A percentile compares a stretch with the other conserved stretches of the same genome.
Conservation (phyloP, 2,113 vertebrate species). For the Eclectus roratus region DNA sequence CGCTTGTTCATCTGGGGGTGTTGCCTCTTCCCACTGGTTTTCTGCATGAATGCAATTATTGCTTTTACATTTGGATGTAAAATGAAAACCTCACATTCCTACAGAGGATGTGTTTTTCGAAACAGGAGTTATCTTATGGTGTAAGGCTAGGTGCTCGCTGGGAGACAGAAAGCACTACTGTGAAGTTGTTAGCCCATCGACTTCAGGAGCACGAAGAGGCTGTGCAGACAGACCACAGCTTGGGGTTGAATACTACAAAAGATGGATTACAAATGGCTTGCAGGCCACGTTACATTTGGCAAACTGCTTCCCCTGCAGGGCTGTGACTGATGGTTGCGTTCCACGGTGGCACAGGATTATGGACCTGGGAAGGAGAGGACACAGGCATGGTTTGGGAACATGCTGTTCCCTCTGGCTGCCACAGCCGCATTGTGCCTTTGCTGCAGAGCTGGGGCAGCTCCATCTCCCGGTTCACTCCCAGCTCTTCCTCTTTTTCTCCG, state of each 20-base stretch:
- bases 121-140: neutral
- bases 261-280: neutral
- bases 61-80: neutral
- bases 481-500: neutral
- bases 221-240: neutral
- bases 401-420: accelerated
- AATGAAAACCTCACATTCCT: neutral
- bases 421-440: accelerated
- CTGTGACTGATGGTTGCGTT: accelerated
- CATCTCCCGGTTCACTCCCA: accelerated
- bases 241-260: neutral
- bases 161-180: neutral
- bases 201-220: neutral
- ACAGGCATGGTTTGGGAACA: accelerated
- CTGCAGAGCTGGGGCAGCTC: neutral
- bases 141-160: neutral
- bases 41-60: neutral
- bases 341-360: accelerated
- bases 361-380: neutral
- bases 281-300: neutral
- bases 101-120: neutral
- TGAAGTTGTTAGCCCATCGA: neutral
- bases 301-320: neutral
- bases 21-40: neutral
- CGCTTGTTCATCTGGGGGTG: neutral